These are phyloP conservation scores for Arenicola marina DNA, from an alignment of 2,888 invertebrate species.

Conservation along the genomic window DNA sequence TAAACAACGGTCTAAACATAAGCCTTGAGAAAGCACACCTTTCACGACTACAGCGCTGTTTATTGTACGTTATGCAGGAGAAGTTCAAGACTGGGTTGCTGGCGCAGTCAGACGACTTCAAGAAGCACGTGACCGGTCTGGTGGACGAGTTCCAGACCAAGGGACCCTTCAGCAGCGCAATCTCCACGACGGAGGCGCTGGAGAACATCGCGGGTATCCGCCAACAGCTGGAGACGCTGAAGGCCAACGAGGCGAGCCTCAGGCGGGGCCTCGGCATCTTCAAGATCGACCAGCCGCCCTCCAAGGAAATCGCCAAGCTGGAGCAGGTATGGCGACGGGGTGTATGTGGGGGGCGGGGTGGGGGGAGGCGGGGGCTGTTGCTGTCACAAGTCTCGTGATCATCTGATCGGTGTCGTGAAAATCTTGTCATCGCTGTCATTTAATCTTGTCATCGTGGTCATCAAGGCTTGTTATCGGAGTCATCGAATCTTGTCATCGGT, in stretches of 20 bases:
- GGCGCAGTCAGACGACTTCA: constrained; percentile 74
- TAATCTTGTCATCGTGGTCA: no score
- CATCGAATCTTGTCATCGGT: no score
- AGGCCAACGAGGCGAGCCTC: constrained; percentile 71
- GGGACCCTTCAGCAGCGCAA: constrained; percentile 59
- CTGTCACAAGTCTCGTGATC: no score
- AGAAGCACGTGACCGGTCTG: constrained; percentile 72
- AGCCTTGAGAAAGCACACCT: no score
- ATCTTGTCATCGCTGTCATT: not conserved
- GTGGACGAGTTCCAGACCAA: constrained; percentile 72
- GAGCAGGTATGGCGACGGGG: constrained; percentile 60
- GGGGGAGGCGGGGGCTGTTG: no score
- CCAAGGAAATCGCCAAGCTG: constrained; percentile 57
- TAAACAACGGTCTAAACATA: no score
- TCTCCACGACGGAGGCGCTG: constrained; percentile 54
- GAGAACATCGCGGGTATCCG: constrained; percentile 48
- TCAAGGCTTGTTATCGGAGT: no score
- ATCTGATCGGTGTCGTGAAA: no score
- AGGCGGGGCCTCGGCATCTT: constrained; percentile 73
- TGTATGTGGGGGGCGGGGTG: no score
- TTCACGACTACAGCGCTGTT: no score
- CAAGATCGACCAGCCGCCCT: constrained; percentile 74
- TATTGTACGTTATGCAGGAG: constrained; percentile 54
- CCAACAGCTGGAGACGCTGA: constrained; percentile 62
- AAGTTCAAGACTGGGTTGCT: constrained; percentile 70